Percentiles rank a stretch among this genome's conserved stretches.
phyloP scores from a whole-genome alignment of 2,113 vertebrate genomes.

The Poicephalus meyeri region DNA sequence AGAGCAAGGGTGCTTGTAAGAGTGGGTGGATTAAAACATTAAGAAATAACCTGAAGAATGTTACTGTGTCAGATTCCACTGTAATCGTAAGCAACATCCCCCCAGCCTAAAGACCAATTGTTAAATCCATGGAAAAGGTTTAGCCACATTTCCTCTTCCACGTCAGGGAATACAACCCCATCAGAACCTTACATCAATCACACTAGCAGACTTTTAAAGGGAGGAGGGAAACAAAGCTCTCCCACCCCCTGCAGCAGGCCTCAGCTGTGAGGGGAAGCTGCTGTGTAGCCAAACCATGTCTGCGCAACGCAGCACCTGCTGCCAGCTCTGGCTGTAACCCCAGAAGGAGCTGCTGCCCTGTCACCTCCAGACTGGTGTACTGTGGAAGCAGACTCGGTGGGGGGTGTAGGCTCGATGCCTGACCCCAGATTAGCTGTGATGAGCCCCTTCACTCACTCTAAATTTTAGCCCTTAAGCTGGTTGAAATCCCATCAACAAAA shows the following conservation, averaged over 20 bases:
- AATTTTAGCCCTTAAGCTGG: too few relatives aligned
- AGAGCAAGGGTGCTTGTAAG: too few relatives aligned
- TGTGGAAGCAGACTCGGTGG: rapidly evolving
- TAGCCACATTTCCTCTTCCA: neutral
- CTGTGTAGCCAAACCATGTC: rapidly evolving
- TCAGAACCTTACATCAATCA: neutral
- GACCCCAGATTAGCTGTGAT: too few relatives aligned
- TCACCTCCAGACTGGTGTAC: rapidly evolving
- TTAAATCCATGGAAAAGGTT: rapidly evolving
- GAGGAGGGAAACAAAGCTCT: neutral
- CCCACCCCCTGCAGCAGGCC: neutral
- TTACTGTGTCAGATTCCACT: too few relatives aligned
- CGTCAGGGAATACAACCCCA: neutral
- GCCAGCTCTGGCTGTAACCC: neutral
- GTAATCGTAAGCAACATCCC: too few relatives aligned
- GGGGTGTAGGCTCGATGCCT: too few relatives aligned
- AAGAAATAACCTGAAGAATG: too few relatives aligned
- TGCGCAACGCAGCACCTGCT: rapidly evolving
- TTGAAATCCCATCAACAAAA: rapidly evolving
- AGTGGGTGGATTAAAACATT: neutral
- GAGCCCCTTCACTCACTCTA: neutral
- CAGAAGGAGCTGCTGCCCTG: neutral
- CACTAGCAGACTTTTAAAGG: too few relatives aligned
- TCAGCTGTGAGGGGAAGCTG: neutral
- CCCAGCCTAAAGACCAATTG: too few relatives aligned